Conservation (phyloP, 2,888 invertebrate species). For the Xestia c-nigrum region DNA sequence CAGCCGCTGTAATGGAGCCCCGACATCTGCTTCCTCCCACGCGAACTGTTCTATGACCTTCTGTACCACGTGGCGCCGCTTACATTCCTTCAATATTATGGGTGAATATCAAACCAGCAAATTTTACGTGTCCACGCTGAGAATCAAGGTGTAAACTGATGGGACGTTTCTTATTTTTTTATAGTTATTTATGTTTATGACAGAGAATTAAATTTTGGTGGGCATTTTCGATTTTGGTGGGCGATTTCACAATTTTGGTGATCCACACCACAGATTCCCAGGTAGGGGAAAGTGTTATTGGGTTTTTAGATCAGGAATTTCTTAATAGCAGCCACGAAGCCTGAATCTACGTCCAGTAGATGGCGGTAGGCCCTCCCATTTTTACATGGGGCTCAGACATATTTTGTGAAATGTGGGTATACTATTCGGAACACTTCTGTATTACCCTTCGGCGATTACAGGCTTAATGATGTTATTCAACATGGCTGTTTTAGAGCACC, state of each 20-base stretch:
- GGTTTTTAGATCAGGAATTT: background rate
- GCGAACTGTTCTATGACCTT: background rate
- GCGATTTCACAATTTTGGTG: no score
- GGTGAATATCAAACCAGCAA: no score
- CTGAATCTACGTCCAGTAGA: background rate
- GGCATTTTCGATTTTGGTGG: no score
- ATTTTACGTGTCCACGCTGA: no score
- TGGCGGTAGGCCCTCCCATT: background rate
- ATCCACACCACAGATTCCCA: background rate
- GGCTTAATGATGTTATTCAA: background rate
- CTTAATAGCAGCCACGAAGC: background rate
- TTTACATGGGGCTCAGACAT: background rate
- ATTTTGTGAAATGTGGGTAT: background rate
- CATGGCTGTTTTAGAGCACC: background rate
- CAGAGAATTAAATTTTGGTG: no score
- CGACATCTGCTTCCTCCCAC: constrained; percentile 56
- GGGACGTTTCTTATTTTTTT: no score
- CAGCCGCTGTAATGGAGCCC: constrained; percentile 53
- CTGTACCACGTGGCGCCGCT: constrained; percentile 22
- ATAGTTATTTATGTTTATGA: no score
- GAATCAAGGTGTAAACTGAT: no score
- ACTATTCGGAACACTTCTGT: background rate
- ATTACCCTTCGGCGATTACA: background rate
- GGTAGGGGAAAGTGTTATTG: no score
- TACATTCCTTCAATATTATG: constrained; percentile 1